Base-by-base conservation (phyloP, 2,888 invertebrate species). In the Julus scandinavius region DNA sequence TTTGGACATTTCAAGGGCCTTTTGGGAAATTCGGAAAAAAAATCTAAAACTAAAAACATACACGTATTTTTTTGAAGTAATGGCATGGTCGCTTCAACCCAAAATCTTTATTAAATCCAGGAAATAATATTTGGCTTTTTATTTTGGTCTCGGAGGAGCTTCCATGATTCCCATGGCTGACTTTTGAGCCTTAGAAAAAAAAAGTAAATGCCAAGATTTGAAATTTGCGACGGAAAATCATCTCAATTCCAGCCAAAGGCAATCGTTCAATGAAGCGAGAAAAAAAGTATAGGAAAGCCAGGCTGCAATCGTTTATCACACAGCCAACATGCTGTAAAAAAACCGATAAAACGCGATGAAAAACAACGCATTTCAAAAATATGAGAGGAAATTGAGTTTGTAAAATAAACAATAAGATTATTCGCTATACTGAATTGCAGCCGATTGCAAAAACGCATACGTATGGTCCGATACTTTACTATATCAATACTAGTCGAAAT, bases 301-400 rank as follows among this genome's bases (percentile, higher is more conserved):
- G 0, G 17, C n/a, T n/a, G n/a, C 11, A 7, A 63, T n/a, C 17
- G 58, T 58, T 58, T 58, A 58, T 58, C 58, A 58, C 58, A 1
- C 58, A 2, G 15, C 58, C n/a, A n/a, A n/a, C n/a, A n/a, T n/a
- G n/a, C n/a, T n/a, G n/a, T n/a, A 15, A 58, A 2, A 58, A 58
- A n/a, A n/a, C 58, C n/a, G n/a, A 63, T 29, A 72, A 72, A 72
- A 72, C 17, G 29, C 72, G 72, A 72, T 72, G 72, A 72, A 72
- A 72, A 72, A 72, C 72, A 29, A 29, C 6, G 29, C 72, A 29
- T 63, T 63, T 17, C 72, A 72, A 72, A 0, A 29, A n/a, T 2
- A 17, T 2, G 5, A 1, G 20, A 7, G 4, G 9, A 72, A 72
- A 72, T 72, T 29, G 72, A 72, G 72, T 72, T 72, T 72, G 9